Base-by-base conservation (phyloP, 37 sponge, comb jelly and placozoan species). In the Halisarca cf. caerulea region DNA sequence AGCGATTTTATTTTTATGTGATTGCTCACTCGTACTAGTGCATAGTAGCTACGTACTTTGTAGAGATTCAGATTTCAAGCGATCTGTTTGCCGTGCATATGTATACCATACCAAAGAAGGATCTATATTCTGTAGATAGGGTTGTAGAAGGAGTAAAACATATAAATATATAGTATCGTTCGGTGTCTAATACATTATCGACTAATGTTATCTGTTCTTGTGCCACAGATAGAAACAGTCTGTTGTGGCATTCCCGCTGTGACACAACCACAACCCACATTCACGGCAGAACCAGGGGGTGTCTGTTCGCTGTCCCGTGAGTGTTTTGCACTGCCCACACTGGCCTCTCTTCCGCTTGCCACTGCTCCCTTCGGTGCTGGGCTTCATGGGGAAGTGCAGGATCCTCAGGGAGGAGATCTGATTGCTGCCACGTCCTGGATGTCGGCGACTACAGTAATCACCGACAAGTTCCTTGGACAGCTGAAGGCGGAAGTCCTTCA, bases 231-330 rank as follows among this genome's bases (percentile, higher is more conserved):
- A n/a, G n/a, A n/a, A n/a, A n/a, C 84, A 83, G 84, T 83, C 84
- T 3, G 8, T 18, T 2, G 4, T 3, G 2, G 74, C 3, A 47
- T 83, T 3, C 24, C 84, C 84, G 6, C 2, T 83, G 57, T 83
- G 84, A 33, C 84, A 83, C 24, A 83, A 28, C 84, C 74, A 71
- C 84, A 66, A 44, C 9, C 32, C 28, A 37, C 83, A 82, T 30
- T 82, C 69, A 2, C 32, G 38, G 47, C 83, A 83, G 30, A 7
- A 83, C 84, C 84, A 83, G 33, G 37, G 3, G 20, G 74, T 66
- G 45, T 83, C 58, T 71, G 33, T 41, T 6, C 84, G 32, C 6
- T 66, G 20, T 21, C 53, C 20, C 1, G 11, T 64, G n/a, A n/a
- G n/a, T 61, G 41, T 28, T 2, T 2, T 55, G 30, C 84, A 83